Percentiles rank a stretch among this genome's conserved stretches.
These are phyloP conservation scores for Macrophya alboannulata DNA, from an alignment of 2,888 invertebrate genomes.

Conservation along the genomic window DNA sequence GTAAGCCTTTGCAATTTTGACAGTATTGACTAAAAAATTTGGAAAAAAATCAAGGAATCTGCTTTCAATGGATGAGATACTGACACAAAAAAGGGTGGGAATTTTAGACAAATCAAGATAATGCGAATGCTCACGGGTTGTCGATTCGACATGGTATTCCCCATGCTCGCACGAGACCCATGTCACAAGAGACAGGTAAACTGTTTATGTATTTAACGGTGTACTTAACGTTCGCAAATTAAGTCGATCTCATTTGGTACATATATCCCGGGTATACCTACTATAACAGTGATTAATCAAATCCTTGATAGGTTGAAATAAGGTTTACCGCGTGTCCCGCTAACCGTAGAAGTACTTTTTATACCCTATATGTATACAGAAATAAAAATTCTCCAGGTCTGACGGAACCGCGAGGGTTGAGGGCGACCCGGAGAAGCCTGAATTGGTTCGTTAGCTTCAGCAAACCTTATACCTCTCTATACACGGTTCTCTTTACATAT, in stretches of 20 bases:
- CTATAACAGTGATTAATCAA: slow-evolving; percentile 37
- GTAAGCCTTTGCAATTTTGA: too few relatives aligned
- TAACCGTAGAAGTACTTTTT: slow-evolving; percentile 4
- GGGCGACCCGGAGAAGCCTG: not conserved
- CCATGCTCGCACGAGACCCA: not conserved
- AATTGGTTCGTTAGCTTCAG: slow-evolving; percentile 49
- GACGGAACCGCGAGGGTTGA: not conserved
- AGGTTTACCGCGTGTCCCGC: not conserved
- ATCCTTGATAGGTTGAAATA: not conserved
- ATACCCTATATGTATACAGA: not conserved
- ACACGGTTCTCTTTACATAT: not conserved
- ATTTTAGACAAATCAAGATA: too few relatives aligned
- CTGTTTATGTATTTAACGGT: slow-evolving; percentile 31
- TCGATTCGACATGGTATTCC: too few relatives aligned
- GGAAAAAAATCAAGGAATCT: too few relatives aligned
- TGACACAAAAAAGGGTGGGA: too few relatives aligned
- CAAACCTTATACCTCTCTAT: slow-evolving; percentile 10
- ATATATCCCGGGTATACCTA: not conserved
- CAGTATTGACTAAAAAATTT: too few relatives aligned
- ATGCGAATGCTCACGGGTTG: too few relatives aligned
- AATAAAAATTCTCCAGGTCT: not conserved
- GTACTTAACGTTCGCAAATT: slow-evolving; percentile 23
- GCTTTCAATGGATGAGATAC: too few relatives aligned
- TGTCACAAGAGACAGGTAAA: slow-evolving; percentile 27
- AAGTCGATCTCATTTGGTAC: slow-evolving; percentile 12